Evolutionary conservation across 2,113 vertebrate genomes (phyloP).

Genomic region (Prunella fulvescens): DNA sequence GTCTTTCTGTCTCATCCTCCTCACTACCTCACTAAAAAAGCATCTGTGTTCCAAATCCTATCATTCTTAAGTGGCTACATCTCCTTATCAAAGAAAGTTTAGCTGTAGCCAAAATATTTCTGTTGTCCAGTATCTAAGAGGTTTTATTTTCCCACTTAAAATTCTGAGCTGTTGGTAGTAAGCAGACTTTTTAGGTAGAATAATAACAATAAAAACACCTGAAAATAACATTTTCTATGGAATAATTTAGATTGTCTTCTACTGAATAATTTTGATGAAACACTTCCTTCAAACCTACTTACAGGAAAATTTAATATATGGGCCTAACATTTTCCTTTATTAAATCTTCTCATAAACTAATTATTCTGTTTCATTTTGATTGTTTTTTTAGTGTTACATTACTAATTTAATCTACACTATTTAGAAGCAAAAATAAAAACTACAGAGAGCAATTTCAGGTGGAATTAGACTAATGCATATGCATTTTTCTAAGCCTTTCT

Average conservation of each 20-base stretch:
- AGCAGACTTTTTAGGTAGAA: neutral
- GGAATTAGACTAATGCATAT: neutral
- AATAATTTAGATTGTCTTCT: neutral
- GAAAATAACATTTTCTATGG: neutral
- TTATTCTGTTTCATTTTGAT: neutral
- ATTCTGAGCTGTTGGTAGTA: neutral
- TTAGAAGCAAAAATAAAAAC: neutral
- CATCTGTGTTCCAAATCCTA: neutral
- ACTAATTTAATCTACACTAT: neutral
- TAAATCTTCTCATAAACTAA: neutral
- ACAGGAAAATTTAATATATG: neutral
- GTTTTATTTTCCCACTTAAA: neutral
- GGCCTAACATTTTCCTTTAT: neutral
- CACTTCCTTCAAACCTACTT: neutral
- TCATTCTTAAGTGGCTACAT: neutral
- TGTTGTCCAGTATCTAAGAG: neutral
- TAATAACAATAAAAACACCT: neutral
- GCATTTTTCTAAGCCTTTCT: constrained; percentile 13
- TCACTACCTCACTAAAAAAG: neutral
- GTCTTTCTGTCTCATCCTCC: neutral
- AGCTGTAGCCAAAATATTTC: neutral
- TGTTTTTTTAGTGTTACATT: neutral
- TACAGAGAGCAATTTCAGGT: neutral
- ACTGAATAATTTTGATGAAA: neutral
- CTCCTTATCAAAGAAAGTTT: neutral